Evolutionary conservation across 2,797 vertebrate genomes (phyloP).

Genomic region (Enteromius argenteus): DNA sequence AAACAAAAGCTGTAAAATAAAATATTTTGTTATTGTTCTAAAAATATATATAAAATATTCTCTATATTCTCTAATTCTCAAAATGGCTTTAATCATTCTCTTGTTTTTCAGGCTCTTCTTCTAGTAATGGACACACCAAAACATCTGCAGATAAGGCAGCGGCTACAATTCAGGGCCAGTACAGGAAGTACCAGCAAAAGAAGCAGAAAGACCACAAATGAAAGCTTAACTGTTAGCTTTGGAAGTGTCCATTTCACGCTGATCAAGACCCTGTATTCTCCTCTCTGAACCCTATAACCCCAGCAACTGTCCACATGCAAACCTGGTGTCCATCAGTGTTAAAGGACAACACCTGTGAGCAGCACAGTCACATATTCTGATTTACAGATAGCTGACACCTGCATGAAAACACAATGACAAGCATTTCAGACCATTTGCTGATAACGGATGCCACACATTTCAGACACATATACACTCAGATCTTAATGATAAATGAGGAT

Average conservation of each 20-base stretch:
- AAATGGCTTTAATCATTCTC: background rate
- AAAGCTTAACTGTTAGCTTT: conserved; percentile 1
- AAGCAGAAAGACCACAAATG: conserved; percentile 78
- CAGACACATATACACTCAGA: background rate
- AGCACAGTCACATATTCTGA: conserved; percentile 8
- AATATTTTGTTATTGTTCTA: background rate
- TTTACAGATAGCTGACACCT: conserved; percentile 19
- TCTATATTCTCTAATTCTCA: background rate
- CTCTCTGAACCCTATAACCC: background rate
- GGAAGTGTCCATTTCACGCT: background rate
- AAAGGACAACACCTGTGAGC: background rate
- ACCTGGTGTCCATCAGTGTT: background rate
- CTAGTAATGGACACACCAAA: conserved; percentile 67
- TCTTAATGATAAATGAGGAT: background rate
- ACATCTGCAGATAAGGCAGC: conserved; percentile 77
- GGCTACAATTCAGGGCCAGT: conserved; percentile 84
- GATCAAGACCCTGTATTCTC: background rate
- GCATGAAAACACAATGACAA: conserved; percentile 8
- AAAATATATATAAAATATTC: background rate
- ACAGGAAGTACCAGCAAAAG: conserved; percentile 86
- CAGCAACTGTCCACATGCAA: background rate
- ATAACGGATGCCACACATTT: background rate
- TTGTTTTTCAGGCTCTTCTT: conserved; percentile 65
- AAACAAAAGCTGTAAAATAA: background rate
- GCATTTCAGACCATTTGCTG: conserved; percentile 3